Base-by-base conservation (phyloP, 2,797 vertebrate species). In the Hemibagrus guttatus region DNA sequence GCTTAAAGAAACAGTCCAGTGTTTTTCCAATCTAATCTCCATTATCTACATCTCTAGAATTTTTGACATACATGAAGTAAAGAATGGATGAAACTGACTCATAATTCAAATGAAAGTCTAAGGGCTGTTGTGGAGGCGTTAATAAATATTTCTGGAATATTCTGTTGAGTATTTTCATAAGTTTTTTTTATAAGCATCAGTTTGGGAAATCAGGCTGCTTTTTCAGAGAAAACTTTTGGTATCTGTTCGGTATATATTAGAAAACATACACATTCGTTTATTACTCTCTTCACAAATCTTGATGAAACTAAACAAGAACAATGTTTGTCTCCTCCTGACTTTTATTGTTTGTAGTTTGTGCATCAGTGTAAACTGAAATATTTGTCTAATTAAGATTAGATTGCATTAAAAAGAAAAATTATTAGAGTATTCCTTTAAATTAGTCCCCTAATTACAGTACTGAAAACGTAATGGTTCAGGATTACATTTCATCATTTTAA, bases 401-500 rank as follows among this genome's bases (percentile, higher is more conserved):
- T 4, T 39, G 35, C 35, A 39, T 79, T 35, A 79, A 79, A 39
- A 79, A 1, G 0, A 59, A 26, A 54, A 54, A 75, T 23, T 1
- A 11, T 21, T 58, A 35, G 0, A 26, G 31, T 28, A 64, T 42
- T 49, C 6, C 59, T 81, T 49, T 17, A 81, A 63, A 64, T 5
- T 14, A 81, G 14, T 49, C 23, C 49, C 7, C 26, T 19, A 81
- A 61, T 81, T n/a, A 63, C 14, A 46, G 13, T 6, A 26, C 21
- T 61, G 35, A 42, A 81, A 81, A 2, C 13, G 0, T 63, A 81
- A 81, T 81, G 19, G 28, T 35, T 28, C 54, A 46, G 31, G 19
- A n/a, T 81, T 63, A 63, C 23, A 46, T 64, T 58, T 14, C 28
- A 12, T 80, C 58, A 63, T 81, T 81, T 81, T 61, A 61, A 26